These are phyloP conservation scores for Okapia johnstoni DNA, from an alignment of 2,113 vertebrate genomes.

Conservation along the genomic window DNA sequence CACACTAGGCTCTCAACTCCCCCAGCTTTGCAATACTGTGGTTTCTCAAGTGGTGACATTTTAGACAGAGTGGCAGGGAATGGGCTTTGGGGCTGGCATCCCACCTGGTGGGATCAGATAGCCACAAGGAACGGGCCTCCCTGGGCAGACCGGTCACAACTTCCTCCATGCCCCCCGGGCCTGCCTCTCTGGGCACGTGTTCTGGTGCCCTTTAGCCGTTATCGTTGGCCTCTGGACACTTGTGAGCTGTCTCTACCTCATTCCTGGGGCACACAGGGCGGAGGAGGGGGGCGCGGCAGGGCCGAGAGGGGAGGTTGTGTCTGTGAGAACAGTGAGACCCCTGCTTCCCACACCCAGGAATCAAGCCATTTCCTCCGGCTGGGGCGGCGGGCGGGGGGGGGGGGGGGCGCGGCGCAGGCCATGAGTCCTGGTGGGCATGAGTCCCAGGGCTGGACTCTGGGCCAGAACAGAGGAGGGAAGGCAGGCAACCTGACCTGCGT, in stretches of 20 bases:
- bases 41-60: neutral
- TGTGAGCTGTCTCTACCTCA: neutral
- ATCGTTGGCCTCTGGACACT: neutral
- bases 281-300: neutral
- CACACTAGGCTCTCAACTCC: neutral
- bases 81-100: neutral
- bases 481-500: neutral
- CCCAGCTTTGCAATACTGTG: neutral
- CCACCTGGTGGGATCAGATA: neutral
- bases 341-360: neutral
- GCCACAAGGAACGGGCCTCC: neutral
- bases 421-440: neutral
- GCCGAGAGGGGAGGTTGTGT: neutral
- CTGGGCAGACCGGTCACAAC: neutral
- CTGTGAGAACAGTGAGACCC: neutral
- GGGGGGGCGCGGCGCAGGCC: no score
- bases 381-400: neutral
- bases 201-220: constrained; percentile 11
- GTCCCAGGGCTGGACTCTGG: neutral
- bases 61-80: neutral
- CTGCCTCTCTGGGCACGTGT: neutral
- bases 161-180: neutral
- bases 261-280: neutral
- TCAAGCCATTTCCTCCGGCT: neutral
- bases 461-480: neutral